These are phyloP conservation scores for Eristalinus aeneus DNA, from an alignment of 2,888 invertebrate genomes.

Conservation along the genomic window DNA sequence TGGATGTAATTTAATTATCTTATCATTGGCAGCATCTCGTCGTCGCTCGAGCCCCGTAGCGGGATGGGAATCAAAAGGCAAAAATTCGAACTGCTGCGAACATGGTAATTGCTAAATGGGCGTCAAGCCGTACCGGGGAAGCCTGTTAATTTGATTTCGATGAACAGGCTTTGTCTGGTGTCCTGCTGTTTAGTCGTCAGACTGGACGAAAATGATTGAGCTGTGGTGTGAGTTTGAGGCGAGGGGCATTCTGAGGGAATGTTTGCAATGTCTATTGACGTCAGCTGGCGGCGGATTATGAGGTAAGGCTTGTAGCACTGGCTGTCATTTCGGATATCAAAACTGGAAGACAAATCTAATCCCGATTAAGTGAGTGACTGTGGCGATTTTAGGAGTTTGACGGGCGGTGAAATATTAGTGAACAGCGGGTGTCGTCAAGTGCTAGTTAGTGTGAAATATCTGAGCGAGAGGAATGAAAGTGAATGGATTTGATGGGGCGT, in stretches of 20 bases:
- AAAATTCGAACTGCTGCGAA: neutral
- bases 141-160: neutral
- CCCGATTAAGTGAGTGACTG: neutral
- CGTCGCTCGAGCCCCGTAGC: neutral
- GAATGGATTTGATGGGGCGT: neutral
- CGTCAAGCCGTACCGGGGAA: neutral
- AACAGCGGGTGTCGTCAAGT: neutral
- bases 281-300: neutral
- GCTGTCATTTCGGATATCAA: neutral
- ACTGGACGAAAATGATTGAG: neutral
- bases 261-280: neutral
- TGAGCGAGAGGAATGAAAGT: neutral
- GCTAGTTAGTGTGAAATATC: neutral
- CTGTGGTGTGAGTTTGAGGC: neutral
- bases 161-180: neutral
- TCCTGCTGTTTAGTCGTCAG: neutral
- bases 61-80: neutral
- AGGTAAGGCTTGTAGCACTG: neutral
- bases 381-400: neutral
- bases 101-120: neutral
- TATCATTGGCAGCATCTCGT: neutral
- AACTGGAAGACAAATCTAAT: neutral
- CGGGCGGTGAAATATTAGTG: neutral
- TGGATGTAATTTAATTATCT: slow-evolving; percentile 31
- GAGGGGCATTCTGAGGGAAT: neutral